phyloP scores from a whole-genome alignment of 2,113 vertebrate species.

The Penelope pileata region DNA sequence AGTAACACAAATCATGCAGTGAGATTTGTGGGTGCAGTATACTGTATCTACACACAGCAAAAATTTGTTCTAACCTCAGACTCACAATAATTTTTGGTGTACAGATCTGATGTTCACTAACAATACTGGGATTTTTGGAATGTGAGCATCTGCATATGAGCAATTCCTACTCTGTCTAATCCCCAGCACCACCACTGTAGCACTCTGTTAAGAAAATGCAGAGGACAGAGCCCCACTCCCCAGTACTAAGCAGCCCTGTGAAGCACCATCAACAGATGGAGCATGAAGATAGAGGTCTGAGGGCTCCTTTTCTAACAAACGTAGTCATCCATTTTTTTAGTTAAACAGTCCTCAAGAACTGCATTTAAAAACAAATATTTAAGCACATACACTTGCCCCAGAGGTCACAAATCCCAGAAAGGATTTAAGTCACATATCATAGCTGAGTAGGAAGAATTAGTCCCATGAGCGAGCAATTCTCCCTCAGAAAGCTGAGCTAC shows the following conservation, averaged over 20 bases:
- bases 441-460: background rate
- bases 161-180: background rate
- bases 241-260: background rate
- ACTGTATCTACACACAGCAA: background rate
- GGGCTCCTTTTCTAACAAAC: background rate
- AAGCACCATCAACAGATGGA: background rate
- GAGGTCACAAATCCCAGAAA: background rate
- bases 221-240: background rate
- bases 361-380: background rate
- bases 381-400: background rate
- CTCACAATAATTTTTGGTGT: rapidly evolving
- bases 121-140: background rate
- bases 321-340: background rate
- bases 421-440: background rate
- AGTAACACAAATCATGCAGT: background rate
- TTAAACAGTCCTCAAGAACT: background rate
- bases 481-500: background rate
- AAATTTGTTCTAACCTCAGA: background rate
- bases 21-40: background rate
- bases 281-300: background rate
- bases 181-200: background rate
- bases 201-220: background rate
- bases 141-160: rapidly evolving
- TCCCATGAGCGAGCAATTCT: constrained; percentile 13
- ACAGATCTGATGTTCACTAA: background rate